Evolutionary conservation across 1,140 invertebrate genomes (phyloP).

Genomic region (Lepidurus arcticus): DNA sequence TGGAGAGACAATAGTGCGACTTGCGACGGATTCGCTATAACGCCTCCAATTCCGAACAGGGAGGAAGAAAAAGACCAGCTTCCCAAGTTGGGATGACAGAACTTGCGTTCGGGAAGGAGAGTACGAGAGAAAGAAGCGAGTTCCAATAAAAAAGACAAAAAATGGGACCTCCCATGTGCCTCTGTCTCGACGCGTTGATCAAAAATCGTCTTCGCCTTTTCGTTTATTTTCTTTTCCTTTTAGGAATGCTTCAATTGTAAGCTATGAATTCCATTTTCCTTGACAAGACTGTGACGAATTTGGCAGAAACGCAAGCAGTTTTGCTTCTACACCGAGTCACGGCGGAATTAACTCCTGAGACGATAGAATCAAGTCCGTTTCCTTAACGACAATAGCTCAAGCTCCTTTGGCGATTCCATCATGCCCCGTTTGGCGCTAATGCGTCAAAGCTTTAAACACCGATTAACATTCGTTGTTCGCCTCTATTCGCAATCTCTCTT

Average conservation of each 20-base stretch:
- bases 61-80: neutral
- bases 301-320: neutral
- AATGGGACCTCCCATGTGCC: slow-evolving; percentile 1
- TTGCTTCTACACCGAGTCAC: neutral
- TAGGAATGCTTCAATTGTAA: neutral
- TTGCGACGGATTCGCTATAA: neutral
- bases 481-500: too few species aligned
- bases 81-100: slow-evolving; percentile 1
- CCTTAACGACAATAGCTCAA: neutral
- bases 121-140: neutral
- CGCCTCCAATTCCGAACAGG: neutral
- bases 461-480: neutral
- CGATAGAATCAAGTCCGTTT: neutral
- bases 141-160: neutral
- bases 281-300: neutral
- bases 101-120: neutral
- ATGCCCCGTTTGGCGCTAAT: neutral
- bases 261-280: neutral
- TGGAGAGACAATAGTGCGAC: neutral
- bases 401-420: neutral
- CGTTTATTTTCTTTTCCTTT: neutral
- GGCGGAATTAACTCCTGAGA: neutral
- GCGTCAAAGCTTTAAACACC: neutral
- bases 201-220: neutral
- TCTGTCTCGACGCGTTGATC: neutral